These are phyloP conservation scores for Bergia puertoricense DNA, from an alignment of 92 coral and sea anemone species.

Conservation along the genomic window DNA sequence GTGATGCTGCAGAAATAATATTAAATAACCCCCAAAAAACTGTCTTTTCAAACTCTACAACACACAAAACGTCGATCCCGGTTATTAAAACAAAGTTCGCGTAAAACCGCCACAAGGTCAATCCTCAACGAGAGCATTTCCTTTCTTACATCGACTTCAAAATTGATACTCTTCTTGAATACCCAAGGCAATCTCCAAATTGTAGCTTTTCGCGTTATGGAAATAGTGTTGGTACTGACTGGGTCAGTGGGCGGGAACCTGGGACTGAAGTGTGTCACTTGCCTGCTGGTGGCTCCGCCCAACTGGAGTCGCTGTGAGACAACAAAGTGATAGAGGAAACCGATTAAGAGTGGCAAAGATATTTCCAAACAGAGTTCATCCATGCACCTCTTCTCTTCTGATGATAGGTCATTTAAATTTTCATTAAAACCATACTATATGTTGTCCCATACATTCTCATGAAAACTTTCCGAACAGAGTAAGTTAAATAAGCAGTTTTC, in stretches of 20 bases:
- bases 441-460: no score
- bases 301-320: slow-evolving; percentile 16
- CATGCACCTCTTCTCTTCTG: no score
- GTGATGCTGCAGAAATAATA: background rate
- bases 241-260: slow-evolving; percentile 7
- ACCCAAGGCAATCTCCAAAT: background rate
- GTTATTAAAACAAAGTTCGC: background rate
- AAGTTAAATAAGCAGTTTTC: no score
- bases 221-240: no score
- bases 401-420: no score
- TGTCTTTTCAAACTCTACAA: background rate
- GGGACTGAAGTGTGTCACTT: background rate
- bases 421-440: no score
- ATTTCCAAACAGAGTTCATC: background rate
- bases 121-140: no score
- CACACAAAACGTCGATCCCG: background rate
- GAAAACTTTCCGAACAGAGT: no score
- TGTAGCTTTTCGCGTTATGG: background rate
- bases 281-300: slow-evolving; percentile 30
- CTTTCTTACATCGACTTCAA: no score
- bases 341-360: background rate
- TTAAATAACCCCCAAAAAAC: background rate
- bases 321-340: background rate
- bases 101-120: background rate
- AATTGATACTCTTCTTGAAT: background rate